Base-by-base conservation (phyloP, 2,888 invertebrate genomes). In the Erebia palarica region DNA sequence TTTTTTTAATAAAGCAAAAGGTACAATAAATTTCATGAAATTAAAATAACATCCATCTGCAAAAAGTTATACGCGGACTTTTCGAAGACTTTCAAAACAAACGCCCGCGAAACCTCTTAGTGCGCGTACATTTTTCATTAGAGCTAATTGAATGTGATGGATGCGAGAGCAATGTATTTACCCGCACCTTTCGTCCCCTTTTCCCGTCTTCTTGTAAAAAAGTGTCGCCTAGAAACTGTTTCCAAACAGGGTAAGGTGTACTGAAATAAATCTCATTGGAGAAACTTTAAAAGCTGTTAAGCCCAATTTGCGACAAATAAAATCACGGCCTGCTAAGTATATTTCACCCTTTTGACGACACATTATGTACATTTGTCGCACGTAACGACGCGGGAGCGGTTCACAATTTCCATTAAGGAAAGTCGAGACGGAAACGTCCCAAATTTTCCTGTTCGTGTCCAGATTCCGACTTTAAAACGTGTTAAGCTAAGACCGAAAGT, bases 331-430 rank as follows among this genome's bases (percentile, higher is more conserved):
- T 86, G 86, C 89, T 89, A 88, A 90, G 90, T 91, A 91, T 90
- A 91, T 91, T 91, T 91, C 89, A 91, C 91, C 92, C 92, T 90
- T 92, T 92, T 92, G 91, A 92, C 90, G 92, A 92, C 91, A 90
- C 90, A 92, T 92, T 92, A 91, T 88, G 87, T 92, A 92, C 91
- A 89, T 93, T 92, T 89, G 89, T 89, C 90, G 90, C 87, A 89
- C 87, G 89, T 92, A 90, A 92, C 90, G 91, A 89, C 90, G 87
- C 89, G 86, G 92, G 91, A 90, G 84, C 88, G 90, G 91, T 88
- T 91, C 89, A 90, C 91, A 91, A 91, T 92, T 91, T 92, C 92
- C 92, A 92, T 92, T 92, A 92, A 85, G 85, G 82, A 79, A 75
- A 78, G 78, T 78, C 82, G 80, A 82, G 80, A 81, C 81, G 83